Base-by-base conservation (phyloP, 1,140 invertebrate species). In the Cardiocondyla obscurior region DNA sequence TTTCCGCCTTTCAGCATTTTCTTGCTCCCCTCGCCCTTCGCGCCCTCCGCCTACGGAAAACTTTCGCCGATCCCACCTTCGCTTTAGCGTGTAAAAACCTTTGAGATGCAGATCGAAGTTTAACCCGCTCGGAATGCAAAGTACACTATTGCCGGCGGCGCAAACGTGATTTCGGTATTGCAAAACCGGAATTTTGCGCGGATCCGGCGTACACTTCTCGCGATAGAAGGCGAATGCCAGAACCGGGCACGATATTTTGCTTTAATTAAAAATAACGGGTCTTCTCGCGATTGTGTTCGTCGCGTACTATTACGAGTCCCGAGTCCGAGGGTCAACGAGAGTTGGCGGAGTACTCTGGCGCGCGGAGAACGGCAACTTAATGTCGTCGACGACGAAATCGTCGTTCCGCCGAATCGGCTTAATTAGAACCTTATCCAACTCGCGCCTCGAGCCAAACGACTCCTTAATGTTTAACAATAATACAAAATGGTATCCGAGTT, bases 61-160 rank as follows among this genome's bases (percentile, higher is more conserved):
- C 74, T 79, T 79, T 55, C 46, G 46, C 46, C 19, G 62, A 53
- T 79, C 74, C 62, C 19, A 53, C 49, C 46, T n/a, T 69, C 22
- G 46, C 74, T 79, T 79, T 53, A 46, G 22, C 62, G 74, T 53
- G 62, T 69, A 79, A 79, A 79, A 79, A 53, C 74, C 74, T 79
- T 69, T 79, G 74, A 79, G 62, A 79, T 69, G 74, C 64, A 79
- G 62, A 69, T 79, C 74, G 74, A 79, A 79, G 74, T 53, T 79
- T 79, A 79, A 79, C 74, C 33, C 74, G 62, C 62, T 67, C 74
- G 62, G 46, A 69, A 79, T 79, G 74, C n/a, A 79, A 79, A 79
- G 62, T 69, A 79, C 62, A 79, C 46, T 79, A 51, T 55, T 30
- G 72, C 25, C 72, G 55, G n/a, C 72, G 46, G 33, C 62, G 62